phyloP scores from a whole-genome alignment of 2,113 vertebrate genomes.

The Ophiodon elongatus region DNA sequence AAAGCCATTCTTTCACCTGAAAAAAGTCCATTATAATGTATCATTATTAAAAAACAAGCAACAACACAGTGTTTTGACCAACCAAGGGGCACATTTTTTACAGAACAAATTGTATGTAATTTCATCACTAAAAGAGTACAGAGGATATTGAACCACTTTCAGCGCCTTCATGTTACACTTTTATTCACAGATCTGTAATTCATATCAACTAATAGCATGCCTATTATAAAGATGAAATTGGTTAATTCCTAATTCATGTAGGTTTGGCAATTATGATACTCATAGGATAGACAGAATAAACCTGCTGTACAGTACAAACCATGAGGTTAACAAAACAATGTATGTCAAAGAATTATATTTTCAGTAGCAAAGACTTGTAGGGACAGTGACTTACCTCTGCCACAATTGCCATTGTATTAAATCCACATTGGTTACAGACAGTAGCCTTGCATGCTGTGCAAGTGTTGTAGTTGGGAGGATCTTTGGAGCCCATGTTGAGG shows the following conservation, averaged over 20 bases:
- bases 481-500: conserved; percentile 87
- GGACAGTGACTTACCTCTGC: conserved; percentile 74
- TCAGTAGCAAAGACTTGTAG: neutral
- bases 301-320: neutral
- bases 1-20: conserved; percentile 90
- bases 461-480: conserved; percentile 89
- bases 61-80: conserved; percentile 5
- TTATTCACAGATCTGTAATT: neutral
- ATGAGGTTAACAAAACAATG: neutral
- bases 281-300: neutral
- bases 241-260: neutral
- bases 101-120: neutral
- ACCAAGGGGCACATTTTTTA: too few species aligned
- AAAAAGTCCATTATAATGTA: too few species aligned
- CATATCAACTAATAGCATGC: too few species aligned
- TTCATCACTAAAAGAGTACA: neutral
- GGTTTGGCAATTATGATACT: neutral
- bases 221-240: neutral
- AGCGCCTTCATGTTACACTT: neutral
- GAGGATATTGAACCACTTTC: neutral
- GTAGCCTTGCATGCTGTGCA: conserved; percentile 93
- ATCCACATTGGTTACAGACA: conserved; percentile 96
- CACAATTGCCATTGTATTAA: conserved; percentile 91
- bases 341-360: neutral
- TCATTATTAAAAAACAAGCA: neutral